Evolutionary conservation across 1,140 invertebrate species (phyloP).

Genomic region (Leucophenga varia): DNA sequence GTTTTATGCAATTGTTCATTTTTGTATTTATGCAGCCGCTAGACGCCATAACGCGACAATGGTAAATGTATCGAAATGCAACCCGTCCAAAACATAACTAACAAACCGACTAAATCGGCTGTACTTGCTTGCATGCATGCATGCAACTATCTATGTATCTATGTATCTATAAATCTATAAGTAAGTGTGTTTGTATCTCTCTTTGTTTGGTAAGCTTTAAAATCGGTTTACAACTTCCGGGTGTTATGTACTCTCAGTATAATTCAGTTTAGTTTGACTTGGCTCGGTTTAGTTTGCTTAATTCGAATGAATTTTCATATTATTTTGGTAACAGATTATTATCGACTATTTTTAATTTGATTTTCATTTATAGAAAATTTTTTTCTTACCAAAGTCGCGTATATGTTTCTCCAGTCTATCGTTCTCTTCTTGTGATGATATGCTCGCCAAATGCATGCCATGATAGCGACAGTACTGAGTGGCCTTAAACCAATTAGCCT

Average conservation of each 20-base stretch:
- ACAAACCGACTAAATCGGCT: too few relatives aligned
- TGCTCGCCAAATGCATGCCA: constrained; percentile 87
- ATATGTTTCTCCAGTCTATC: constrained; percentile 82
- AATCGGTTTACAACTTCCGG: constrained; percentile 44
- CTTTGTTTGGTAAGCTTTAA: constrained; percentile 30
- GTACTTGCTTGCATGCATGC: constrained; percentile 11
- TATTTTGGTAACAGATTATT: too few relatives aligned
- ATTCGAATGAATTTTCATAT: too few relatives aligned
- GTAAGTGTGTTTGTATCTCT: too few relatives aligned
- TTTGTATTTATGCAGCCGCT: constrained; percentile 14
- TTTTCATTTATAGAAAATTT: too few relatives aligned
- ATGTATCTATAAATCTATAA: too few relatives aligned
- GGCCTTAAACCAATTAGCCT: constrained; percentile 91
- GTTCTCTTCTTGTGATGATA: constrained; percentile 85
- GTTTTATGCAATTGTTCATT: too few relatives aligned
- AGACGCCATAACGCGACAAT: constrained; percentile 20
- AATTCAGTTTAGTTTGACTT: background rate
- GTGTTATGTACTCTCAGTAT: constrained; percentile 34
- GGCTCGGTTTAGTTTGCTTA: too few relatives aligned
- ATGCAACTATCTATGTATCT: too few relatives aligned
- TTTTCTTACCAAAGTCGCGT: constrained; percentile 75
- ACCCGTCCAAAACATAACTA: too few relatives aligned
- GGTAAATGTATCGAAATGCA: constrained; percentile 23
- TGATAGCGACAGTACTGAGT: constrained; percentile 89
- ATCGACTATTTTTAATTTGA: too few relatives aligned